A percentile compares a stretch with the other conserved stretches of the same genome.
phyloP scores from a whole-genome alignment of 2,113 vertebrate genomes.

The Ptychochromis oligacanthus region DNA sequence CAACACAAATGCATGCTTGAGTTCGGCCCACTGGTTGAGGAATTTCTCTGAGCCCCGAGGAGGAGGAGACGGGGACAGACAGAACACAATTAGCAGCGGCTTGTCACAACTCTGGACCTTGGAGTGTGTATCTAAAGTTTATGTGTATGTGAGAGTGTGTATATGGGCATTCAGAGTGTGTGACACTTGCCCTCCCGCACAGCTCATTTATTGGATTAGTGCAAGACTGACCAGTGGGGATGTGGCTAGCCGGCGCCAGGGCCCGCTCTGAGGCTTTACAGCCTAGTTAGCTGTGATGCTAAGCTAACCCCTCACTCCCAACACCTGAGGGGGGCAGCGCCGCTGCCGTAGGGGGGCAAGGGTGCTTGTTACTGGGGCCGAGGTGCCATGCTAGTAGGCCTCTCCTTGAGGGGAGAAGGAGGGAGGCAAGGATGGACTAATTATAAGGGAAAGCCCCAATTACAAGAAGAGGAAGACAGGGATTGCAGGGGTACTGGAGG shows the following conservation, averaged over 20 bases:
- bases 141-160: conserved; percentile 28
- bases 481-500: conserved; percentile 47
- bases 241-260: conserved; percentile 67
- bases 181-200: conserved; percentile 71
- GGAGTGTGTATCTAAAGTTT: conserved; percentile 38
- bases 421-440: conserved; percentile 56
- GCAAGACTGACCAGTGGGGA: conserved; percentile 73
- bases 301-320: conserved; percentile 62
- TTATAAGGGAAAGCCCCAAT: conserved; percentile 75
- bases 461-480: conserved; percentile 60
- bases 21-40: conserved; percentile 55
- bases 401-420: conserved; percentile 46
- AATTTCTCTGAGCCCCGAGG: conserved; percentile 54
- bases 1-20: conserved; percentile 10
- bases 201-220: conserved; percentile 80
- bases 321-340: conserved; percentile 39
- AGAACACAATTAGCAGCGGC: conserved; percentile 70
- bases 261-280: conserved; percentile 58
- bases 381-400: conserved; percentile 58
- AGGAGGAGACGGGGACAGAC: conserved; percentile 56
- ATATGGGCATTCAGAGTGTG: conserved; percentile 26
- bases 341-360: conserved; percentile 33
- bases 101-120: conserved; percentile 65
- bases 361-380: conserved; percentile 69
- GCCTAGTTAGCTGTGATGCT: conserved; percentile 70